Percentiles rank a stretch among this genome's conserved stretches.
phyloP scores from a whole-genome alignment of 2,797 vertebrate species.

The Trachops cirrhosus region DNA sequence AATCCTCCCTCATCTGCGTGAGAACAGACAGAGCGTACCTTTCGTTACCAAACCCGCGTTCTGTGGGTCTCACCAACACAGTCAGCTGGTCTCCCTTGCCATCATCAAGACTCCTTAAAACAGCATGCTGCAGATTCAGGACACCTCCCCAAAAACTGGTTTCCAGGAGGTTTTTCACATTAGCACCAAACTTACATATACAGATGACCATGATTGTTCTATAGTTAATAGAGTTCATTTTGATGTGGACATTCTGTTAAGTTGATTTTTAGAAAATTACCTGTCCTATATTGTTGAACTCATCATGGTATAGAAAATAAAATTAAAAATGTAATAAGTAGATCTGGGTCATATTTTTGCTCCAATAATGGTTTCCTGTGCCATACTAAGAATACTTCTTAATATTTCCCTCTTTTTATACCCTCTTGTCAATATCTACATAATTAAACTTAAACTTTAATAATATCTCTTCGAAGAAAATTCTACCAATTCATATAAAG shows the following conservation, averaged over 20 bases:
- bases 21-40: not conserved
- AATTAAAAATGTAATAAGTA: not conserved
- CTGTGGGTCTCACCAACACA: not conserved
- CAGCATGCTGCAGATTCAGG: not conserved
- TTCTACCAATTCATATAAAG: not conserved
- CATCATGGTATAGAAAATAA: not conserved
- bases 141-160: not conserved
- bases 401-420: not conserved
- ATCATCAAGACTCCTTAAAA: not conserved
- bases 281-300: not conserved
- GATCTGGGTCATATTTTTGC: not conserved
- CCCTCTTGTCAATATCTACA: not conserved
- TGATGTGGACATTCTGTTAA: not conserved
- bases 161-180: not conserved
- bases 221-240: not conserved
- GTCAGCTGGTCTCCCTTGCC: not conserved
- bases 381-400: not conserved
- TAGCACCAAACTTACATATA: not conserved
- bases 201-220: not conserved
- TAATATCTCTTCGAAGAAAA: not conserved
- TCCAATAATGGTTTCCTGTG: not conserved
- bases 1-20: not conserved
- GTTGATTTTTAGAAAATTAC: not conserved
- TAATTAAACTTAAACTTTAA: not conserved
- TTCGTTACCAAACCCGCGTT: not conserved